These are phyloP conservation scores for Octomys mimax DNA, from an alignment of 2,797 vertebrate species.

Conservation along the genomic window DNA sequence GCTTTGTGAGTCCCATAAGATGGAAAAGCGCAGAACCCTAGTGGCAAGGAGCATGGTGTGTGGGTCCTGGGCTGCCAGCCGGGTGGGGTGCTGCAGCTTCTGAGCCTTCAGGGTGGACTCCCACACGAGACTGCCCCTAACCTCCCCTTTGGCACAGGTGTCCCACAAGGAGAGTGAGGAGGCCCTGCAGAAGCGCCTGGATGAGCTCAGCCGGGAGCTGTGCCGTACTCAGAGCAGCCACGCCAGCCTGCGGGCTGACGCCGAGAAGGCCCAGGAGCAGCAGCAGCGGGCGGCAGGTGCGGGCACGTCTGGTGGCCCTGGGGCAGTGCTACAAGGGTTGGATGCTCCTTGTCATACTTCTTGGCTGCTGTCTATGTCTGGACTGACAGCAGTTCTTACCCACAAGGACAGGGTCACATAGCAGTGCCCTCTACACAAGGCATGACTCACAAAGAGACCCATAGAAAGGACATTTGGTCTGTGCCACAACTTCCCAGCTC, in stretches of 20 bases:
- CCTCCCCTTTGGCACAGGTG: constrained; percentile 85
- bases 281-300: constrained; percentile 92
- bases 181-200: constrained; percentile 93
- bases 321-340: not conserved
- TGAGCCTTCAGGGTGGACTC: not conserved
- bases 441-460: not conserved
- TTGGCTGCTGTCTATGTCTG: not conserved
- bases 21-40: not conserved
- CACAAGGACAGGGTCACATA: not conserved
- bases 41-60: not conserved
- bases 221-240: constrained; percentile 92
- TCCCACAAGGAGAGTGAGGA: constrained; percentile 92
- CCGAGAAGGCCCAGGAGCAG: constrained; percentile 93
- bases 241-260: constrained; percentile 89
- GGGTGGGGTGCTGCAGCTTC: not conserved
- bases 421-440: not conserved
- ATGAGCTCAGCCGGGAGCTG: constrained; percentile 95
- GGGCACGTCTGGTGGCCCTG: constrained; percentile 17
- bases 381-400: not conserved
- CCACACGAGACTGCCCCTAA: not conserved
- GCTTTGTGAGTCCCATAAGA: too few species aligned
- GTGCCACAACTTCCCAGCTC: not conserved
- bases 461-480: not conserved
- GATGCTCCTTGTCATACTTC: not conserved
- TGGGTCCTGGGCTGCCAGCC: not conserved